Evolutionary conservation across 37 sponge, comb jelly and placozoan species (phyloP).

Genomic region (Agelas oroides): DNA sequence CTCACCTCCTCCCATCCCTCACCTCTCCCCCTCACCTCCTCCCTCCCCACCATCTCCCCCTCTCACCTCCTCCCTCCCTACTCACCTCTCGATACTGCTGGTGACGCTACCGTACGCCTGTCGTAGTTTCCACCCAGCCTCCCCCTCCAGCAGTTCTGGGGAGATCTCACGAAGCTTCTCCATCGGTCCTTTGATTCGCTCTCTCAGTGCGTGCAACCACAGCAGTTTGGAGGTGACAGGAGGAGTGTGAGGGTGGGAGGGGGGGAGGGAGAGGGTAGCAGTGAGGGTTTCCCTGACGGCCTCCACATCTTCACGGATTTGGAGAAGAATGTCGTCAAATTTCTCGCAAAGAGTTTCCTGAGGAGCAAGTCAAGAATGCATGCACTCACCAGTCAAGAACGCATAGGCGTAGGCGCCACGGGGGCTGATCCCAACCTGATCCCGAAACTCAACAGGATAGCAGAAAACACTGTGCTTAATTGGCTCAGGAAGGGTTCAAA

Average conservation of each 20-base stretch:
- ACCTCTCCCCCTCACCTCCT: too few species aligned
- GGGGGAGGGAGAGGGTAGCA: conserved; percentile 34
- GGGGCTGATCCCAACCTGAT: too few species aligned
- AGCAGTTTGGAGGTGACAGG: conserved; percentile 63
- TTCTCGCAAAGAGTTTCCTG: conserved; percentile 17
- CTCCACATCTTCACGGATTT: conserved; percentile 26
- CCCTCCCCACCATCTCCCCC: not conserved
- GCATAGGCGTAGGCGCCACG: too few species aligned
- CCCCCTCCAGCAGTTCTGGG: conserved; percentile 76
- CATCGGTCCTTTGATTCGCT: conserved; percentile 59
- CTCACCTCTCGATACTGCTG: conserved; percentile 34
- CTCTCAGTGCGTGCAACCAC: conserved; percentile 78
- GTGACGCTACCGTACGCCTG: conserved; percentile 39
- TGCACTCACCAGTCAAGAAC: too few species aligned
- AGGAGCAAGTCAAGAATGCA: not conserved
- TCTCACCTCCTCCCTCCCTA: not conserved
- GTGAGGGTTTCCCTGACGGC: conserved; percentile 32
- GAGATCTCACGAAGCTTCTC: conserved; percentile 48
- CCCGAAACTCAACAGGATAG: too few species aligned
- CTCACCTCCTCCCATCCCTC: too few species aligned
- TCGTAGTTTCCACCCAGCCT: conserved; percentile 79
- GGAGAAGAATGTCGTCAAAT: conserved; percentile 15
- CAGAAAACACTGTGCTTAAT: too few species aligned
- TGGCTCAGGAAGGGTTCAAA: too few species aligned
- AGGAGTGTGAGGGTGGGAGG: conserved; percentile 71